These are phyloP conservation scores for Bradypus variegatus DNA, from an alignment of 2,797 vertebrate species.

Conservation along the genomic window DNA sequence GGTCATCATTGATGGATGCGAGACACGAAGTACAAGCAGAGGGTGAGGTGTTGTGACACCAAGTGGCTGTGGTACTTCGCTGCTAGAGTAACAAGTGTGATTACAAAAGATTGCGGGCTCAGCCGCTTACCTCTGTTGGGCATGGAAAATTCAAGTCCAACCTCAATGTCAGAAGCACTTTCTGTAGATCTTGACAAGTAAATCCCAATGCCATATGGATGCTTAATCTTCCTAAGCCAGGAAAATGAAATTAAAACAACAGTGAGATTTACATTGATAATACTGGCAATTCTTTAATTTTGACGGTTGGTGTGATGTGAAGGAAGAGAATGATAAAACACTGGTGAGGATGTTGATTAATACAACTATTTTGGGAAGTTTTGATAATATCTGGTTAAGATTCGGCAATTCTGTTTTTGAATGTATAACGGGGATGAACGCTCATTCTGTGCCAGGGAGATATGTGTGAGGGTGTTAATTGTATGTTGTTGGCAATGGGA, in stretches of 20 bases:
- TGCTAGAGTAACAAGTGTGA: background rate
- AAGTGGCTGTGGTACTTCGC: background rate
- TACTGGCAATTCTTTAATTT: background rate
- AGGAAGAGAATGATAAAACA: background rate
- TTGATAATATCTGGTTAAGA: background rate
- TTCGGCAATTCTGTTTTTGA: background rate
- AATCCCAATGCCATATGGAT: background rate
- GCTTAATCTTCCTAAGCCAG: background rate
- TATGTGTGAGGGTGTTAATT: background rate
- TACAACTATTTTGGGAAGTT: background rate
- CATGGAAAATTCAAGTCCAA: background rate
- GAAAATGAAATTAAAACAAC: background rate
- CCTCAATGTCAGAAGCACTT: background rate
- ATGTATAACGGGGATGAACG: background rate
- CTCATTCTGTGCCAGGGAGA: background rate
- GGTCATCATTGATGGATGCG: fast-evolving
- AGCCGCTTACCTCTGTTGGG: background rate
- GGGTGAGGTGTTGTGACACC: background rate
- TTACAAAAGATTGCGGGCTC: background rate
- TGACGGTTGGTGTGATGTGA: background rate
- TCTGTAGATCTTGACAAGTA: background rate
- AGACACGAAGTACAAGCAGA: no score
- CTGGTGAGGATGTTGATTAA: background rate
- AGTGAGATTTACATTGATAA: background rate
- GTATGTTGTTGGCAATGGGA: no score